phyloP scores from a whole-genome alignment of 1,140 invertebrate species.

The Bombus sylvicola region DNA sequence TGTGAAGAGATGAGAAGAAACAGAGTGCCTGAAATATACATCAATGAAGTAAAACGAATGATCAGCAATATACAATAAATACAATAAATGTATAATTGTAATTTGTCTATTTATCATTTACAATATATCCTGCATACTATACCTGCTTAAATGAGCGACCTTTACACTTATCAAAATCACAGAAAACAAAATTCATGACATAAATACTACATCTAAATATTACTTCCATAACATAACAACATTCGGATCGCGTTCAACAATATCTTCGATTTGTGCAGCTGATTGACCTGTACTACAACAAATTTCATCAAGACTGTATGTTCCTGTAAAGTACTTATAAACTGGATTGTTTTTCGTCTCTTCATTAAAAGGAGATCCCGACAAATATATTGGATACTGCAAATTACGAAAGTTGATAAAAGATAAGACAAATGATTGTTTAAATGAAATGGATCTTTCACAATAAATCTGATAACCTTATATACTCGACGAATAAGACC shows the following conservation, averaged over 20 bases:
- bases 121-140: background rate
- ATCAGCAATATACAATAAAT: conserved; percentile 74
- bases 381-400: conserved; percentile 82
- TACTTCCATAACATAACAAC: conserved; percentile 93
- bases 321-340: conserved; percentile 90
- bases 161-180: background rate
- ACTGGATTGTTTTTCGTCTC: conserved; percentile 75
- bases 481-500: conserved; percentile 92
- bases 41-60: conserved; percentile 78
- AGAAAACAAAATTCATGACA: background rate
- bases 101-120: conserved; percentile 13
- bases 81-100: background rate
- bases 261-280: conserved; percentile 91
- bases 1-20: conserved; percentile 83
- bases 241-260: conserved; percentile 93
- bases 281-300: conserved; percentile 93
- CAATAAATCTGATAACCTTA: conserved; percentile 82
- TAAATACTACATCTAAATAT: conserved; percentile 58
- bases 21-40: conserved; percentile 77
- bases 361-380: conserved; percentile 70
- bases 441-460: background rate
- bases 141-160: background rate
- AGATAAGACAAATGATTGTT: conserved; percentile 30
- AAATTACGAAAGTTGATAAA: conserved; percentile 37
- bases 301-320: conserved; percentile 93